Evolutionary conservation across 2,113 vertebrate species (phyloP), one percentile per base, ranked within the genome.

Genomic region (Coracopsis vasa): DNA sequence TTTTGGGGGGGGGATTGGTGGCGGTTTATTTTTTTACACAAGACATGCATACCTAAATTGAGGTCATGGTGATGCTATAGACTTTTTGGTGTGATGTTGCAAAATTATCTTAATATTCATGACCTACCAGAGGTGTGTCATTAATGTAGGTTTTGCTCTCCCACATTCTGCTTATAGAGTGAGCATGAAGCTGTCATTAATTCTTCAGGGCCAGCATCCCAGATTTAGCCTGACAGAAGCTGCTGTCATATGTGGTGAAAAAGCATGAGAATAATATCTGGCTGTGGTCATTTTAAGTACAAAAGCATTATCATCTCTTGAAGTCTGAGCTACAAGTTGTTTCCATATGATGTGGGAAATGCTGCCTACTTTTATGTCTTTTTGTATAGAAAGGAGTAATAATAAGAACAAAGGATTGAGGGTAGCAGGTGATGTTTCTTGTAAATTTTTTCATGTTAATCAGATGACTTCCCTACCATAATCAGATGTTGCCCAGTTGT

Each of bases 41-140:
- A 58, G 14, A 18, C 31, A 70, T 69, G 35, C 18, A 23, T 11
- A 41, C 33, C 35, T 67, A 29, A 47, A 21, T 27, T 69, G 39
- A 64, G 10, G 17, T 53, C 31, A 29, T 35, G 19, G 29, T 62
- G 42, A 69, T 0, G 0, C 60, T 17, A 45, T 14, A 37, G 15
- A 16, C 7, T 58, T 44, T 33, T 20, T 16, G n/a, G 14, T 72
- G 33, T 65, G 66, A 51, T 14, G 8, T 29, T 86, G 62, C 44
- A 91, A 72, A 83, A 86, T 56, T 48, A 64, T 21, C 15, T 61
- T 31, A 24, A 25, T 47, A 75, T 66, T 93, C 21, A 13, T 58
- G 20, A 67, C 33, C 29, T 60, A 60, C 39, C 44, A n/a, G 39
- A 28, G 50, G 29, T 23, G 31, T 14, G 47, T 47, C 21, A 54